A percentile compares a stretch with the other conserved stretches of the same genome.
phyloP scores from a whole-genome alignment of 2,113 vertebrate species.

The Phyllopteryx taeniolatus region DNA sequence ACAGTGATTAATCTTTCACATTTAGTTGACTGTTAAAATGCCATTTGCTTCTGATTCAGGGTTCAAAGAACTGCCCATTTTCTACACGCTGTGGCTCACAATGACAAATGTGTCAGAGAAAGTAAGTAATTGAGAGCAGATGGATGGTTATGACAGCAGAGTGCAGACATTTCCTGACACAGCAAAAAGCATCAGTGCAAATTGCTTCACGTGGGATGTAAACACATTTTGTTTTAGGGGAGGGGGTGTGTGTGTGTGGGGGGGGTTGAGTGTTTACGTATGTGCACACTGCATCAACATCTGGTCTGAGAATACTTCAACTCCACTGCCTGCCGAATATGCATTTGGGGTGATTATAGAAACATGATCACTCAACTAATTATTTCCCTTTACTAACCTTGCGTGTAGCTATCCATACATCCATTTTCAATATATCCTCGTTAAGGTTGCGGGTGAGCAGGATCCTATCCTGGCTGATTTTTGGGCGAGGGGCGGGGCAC shows the following conservation, averaged over 20 bases:
- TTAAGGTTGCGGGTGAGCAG: too few relatives aligned
- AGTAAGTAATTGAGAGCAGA: conserved; percentile 1
- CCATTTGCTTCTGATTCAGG: not conserved
- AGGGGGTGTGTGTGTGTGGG: too few relatives aligned
- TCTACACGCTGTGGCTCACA: too few relatives aligned
- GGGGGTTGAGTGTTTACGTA: not conserved
- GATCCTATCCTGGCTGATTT: too few relatives aligned
- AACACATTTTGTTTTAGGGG: not conserved
- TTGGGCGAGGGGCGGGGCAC: too few relatives aligned
- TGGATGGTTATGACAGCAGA: not conserved
- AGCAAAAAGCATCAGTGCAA: not conserved
- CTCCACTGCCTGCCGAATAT: not conserved
- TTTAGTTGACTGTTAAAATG: not conserved
- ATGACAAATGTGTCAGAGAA: not conserved
- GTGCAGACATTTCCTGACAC: not conserved
- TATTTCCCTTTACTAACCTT: too few relatives aligned
- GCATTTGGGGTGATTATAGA: not conserved
- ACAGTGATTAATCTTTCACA: not conserved
- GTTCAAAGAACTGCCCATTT: not conserved
- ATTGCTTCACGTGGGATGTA: not conserved
- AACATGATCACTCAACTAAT: not conserved
- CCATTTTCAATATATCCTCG: too few relatives aligned
- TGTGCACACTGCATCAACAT: not conserved
- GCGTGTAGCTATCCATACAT: too few relatives aligned
- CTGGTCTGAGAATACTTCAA: not conserved